Base-by-base conservation (phyloP, 1,140 invertebrate genomes). In the Branchinecta lynchi region DNA sequence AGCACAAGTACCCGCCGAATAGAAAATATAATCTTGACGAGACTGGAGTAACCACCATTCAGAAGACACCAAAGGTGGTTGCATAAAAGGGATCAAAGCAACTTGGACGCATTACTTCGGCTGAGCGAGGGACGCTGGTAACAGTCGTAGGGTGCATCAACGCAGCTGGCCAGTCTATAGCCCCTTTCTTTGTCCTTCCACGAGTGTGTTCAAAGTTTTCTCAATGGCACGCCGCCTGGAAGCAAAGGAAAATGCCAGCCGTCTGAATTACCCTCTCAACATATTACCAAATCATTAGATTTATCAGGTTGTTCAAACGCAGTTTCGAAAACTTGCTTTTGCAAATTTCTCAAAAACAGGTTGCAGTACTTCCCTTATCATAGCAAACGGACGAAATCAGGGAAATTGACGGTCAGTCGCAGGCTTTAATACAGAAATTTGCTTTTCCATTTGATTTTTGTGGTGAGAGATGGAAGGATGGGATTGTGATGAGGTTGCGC, bases 31-130 rank as follows among this genome's bases (percentile, higher is more conserved):
- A 51, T 51, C 46, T 51, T 51, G 46, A 51, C n/a, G 46, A n/a
- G n/a, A 51, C 46, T 51, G 46, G 46, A 51, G 46, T 51, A 51
- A 51, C 46, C 46, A 51, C 46, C 46, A n/a, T 51, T 51, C 46
- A 51, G 46, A n/a, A 51, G 46, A n/a, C n/a, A 9, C 46, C n/a
- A 51, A 51, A 51, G 46, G 46, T 51, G 46, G 46, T 51, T 51
- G 46, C n/a, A 51, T 9, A 9, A 51, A 51, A 51, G 46, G 46
- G 46, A 51, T 51, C 46, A 51, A 51, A 51, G 46, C 46, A 51
- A 51, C 9, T 51, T 51, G 46, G 46, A 51, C 46, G 46, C 46
- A 51, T 51, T 51, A 51, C 46, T 51, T 51, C 46, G 46, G 46
- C 46, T 51, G 46, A 51, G 46, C 46, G 46, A 51, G 46, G 46